These are phyloP conservation scores for Trichopoda pennipes DNA, from an alignment of 2,888 invertebrate species.

Conservation along the genomic window DNA sequence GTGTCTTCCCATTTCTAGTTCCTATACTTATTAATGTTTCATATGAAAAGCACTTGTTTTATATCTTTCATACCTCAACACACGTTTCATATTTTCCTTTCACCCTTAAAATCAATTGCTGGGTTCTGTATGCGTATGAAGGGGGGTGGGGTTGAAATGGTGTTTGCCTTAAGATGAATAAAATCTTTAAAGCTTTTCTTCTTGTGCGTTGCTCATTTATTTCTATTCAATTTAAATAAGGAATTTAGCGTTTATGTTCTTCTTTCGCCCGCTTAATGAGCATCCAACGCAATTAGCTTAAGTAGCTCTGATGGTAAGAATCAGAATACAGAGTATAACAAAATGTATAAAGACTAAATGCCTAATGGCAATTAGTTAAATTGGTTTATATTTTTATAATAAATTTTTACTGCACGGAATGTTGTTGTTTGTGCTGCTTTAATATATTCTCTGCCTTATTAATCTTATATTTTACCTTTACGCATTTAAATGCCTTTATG, in stretches of 20 bases:
- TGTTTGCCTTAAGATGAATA: conserved; percentile 54
- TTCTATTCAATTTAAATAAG: conserved; percentile 20
- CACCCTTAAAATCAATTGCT: conserved; percentile 50
- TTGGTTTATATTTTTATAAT: conserved; percentile 78
- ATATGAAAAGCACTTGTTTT: conserved; percentile 45
- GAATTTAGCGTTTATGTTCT: conserved; percentile 55
- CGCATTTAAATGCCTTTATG: conserved; percentile 29
- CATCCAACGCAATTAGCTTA: conserved; percentile 78
- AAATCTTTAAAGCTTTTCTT: conserved; percentile 44
- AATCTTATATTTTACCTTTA: conserved; percentile 66
- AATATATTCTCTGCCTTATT: conserved; percentile 57
- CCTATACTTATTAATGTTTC: conserved; percentile 53
- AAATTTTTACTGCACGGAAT: conserved; percentile 18
- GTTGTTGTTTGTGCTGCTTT: conserved; percentile 19
- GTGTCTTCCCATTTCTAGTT: conserved; percentile 39
- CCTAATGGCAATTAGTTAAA: conserved; percentile 80
- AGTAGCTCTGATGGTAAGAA: conserved; percentile 66
- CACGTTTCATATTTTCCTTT: conserved; percentile 60
- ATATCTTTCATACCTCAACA: conserved; percentile 50
- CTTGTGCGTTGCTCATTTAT: conserved; percentile 30
- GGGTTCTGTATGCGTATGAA: not conserved
- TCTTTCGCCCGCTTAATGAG: conserved; percentile 76
- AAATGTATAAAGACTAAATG: conserved; percentile 70
- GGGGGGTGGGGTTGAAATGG: conserved; percentile 12
- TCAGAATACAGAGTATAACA: not conserved